phyloP scores from a whole-genome alignment of 2,113 vertebrate species.

The Pelvicachromis taeniatus region DNA sequence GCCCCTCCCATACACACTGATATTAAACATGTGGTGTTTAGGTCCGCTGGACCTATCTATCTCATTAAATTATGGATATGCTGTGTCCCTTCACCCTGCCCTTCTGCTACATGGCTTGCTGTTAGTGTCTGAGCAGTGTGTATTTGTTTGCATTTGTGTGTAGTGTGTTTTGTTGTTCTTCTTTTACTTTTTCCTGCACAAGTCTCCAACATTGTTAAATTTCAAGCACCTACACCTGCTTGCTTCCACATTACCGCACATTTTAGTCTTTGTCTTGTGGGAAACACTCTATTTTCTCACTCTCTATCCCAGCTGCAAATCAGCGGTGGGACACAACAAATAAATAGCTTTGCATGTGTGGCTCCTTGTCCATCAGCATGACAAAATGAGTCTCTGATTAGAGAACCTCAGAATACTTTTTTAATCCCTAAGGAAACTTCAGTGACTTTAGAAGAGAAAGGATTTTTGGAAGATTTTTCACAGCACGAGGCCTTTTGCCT shows the following conservation, averaged over 20 bases:
- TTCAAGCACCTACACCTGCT: background rate
- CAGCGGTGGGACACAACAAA: background rate
- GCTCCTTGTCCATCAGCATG: background rate
- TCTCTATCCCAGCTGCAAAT: background rate
- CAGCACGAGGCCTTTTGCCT: background rate
- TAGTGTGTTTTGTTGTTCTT: background rate
- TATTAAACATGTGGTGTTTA: background rate
- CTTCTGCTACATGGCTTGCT: background rate
- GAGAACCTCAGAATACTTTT: background rate
- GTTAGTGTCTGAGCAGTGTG: background rate
- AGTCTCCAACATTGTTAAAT: background rate
- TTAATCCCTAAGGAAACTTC: background rate
- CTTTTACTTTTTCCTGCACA: background rate
- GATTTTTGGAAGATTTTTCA: background rate
- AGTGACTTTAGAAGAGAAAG: background rate
- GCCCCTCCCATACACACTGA: background rate
- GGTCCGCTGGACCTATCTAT: background rate
- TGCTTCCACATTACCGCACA: background rate
- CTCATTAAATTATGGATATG: background rate
- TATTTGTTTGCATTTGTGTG: background rate
- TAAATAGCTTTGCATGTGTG: background rate
- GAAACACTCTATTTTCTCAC: background rate
- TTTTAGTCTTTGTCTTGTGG: background rate
- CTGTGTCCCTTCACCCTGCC: background rate
- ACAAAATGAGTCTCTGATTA: background rate